A percentile compares a stretch with the other conserved stretches of the same genome.
These are phyloP conservation scores for Brachionichthys hirsutus DNA, from an alignment of 2,113 vertebrate species.

Conservation along the genomic window DNA sequence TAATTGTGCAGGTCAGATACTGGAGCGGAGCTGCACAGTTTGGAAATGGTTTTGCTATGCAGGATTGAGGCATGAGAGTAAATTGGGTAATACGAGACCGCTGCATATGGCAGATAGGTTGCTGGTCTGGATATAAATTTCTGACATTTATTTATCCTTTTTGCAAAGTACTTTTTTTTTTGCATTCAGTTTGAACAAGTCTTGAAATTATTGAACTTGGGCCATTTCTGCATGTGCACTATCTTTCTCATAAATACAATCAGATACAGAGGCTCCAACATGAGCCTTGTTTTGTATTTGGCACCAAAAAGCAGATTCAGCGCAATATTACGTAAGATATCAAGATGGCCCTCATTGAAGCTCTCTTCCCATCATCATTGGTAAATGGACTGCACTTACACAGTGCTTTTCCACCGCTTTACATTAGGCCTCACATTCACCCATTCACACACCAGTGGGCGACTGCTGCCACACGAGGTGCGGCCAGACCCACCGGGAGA, in stretches of 20 bases:
- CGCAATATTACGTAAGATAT: not conserved
- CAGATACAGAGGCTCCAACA: conserved; percentile 1
- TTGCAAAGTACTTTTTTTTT: conserved; percentile 41
- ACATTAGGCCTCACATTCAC: no score
- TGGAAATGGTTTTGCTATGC: conserved; percentile 41
- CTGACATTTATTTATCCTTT: conserved; percentile 48
- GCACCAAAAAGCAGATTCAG: conserved; percentile 11
- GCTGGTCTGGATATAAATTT: conserved; percentile 35
- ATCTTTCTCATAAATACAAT: conserved; percentile 26
- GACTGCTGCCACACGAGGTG: no score
- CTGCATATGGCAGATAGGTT: conserved; percentile 22
- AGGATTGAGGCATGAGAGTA: conserved; percentile 28
- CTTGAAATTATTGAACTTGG: conserved; percentile 24
- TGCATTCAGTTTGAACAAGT: conserved; percentile 38
- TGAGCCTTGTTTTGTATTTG: conserved; percentile 29
- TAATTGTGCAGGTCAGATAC: conserved; percentile 58
- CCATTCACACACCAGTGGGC: no score
- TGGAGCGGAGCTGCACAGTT: conserved; percentile 27
- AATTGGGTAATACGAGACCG: conserved; percentile 56
- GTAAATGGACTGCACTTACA: no score
- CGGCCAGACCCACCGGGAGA: no score
- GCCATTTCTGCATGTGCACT: not conserved
- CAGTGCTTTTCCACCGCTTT: no score
- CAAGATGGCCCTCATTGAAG: conserved; percentile 47
- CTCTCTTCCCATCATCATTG: conserved; percentile 35